These are phyloP conservation scores for Peucedramus taeniatus DNA, from an alignment of 2,113 vertebrate genomes.

Conservation along the genomic window DNA sequence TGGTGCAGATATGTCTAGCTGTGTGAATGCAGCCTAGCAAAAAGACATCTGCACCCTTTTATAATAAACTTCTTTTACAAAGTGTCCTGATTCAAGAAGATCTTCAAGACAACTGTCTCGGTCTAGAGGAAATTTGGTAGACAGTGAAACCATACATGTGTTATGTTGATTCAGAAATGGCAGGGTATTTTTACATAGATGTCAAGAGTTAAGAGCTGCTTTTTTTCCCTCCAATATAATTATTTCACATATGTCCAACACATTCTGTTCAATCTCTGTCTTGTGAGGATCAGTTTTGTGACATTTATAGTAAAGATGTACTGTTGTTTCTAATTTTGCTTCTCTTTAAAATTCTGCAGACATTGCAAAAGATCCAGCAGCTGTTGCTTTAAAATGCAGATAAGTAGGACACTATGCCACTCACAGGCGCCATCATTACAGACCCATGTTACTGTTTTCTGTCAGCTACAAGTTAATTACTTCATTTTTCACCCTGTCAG, in stretches of 20 bases:
- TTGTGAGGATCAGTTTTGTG: not conserved
- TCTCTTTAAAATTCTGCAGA: slow-evolving; percentile 30
- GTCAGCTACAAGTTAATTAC: slow-evolving; percentile 27
- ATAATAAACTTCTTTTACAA: not conserved
- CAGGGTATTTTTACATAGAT: not conserved
- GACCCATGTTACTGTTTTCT: not conserved
- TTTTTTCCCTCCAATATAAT: not conserved
- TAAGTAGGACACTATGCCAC: slow-evolving; percentile 24
- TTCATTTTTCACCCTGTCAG: slow-evolving; percentile 24
- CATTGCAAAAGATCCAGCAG: not conserved
- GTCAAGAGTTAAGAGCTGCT: not conserved
- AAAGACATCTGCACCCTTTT: not conserved
- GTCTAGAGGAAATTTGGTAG: not conserved
- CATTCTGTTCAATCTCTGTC: not conserved
- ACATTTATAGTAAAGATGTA: not conserved
- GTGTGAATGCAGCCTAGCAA: not conserved
- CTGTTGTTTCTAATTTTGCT: slow-evolving; percentile 11
- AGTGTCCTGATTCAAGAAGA: not conserved
- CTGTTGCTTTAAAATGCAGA: slow-evolving; percentile 50
- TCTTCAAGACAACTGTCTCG: not conserved
- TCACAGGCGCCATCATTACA: not conserved
- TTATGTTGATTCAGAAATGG: not conserved
- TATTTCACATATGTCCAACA: not conserved
- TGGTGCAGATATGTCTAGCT: not conserved
- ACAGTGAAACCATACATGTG: not conserved